phyloP scores from a whole-genome alignment of 2,797 vertebrate species.

The Rhynchotus rufescens region DNA sequence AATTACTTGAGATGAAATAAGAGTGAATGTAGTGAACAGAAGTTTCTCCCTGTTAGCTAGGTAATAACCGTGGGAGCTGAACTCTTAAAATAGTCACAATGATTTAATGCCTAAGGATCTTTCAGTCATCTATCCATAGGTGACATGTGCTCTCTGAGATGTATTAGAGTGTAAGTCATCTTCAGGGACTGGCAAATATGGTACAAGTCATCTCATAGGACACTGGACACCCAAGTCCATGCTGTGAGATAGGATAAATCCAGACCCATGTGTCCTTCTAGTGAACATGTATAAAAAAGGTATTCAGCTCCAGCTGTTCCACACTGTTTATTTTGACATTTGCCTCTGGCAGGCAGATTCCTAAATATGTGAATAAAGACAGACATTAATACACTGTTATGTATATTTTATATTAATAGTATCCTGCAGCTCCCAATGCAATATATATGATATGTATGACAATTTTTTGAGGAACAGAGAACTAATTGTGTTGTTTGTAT shows the following conservation, averaged over 20 bases:
- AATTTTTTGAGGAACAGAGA: neutral
- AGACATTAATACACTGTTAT: neutral
- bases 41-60: neutral
- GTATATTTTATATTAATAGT: neutral
- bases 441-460: accelerated
- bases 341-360: neutral
- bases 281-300: neutral
- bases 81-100: neutral
- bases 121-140: neutral
- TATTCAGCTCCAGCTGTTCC: neutral
- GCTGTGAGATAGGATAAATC: neutral
- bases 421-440: neutral
- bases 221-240: neutral
- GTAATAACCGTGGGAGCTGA: neutral
- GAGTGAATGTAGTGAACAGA: neutral
- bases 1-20: neutral
- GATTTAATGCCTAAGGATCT: neutral
- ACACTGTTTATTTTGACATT: neutral
- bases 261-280: neutral
- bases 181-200: neutral
- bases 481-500: accelerated
- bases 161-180: neutral
- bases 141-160: neutral
- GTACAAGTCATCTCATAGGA: neutral
- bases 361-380: neutral